Base-by-base conservation (phyloP, 2,888 invertebrate species). In the Pheosia gnoma region DNA sequence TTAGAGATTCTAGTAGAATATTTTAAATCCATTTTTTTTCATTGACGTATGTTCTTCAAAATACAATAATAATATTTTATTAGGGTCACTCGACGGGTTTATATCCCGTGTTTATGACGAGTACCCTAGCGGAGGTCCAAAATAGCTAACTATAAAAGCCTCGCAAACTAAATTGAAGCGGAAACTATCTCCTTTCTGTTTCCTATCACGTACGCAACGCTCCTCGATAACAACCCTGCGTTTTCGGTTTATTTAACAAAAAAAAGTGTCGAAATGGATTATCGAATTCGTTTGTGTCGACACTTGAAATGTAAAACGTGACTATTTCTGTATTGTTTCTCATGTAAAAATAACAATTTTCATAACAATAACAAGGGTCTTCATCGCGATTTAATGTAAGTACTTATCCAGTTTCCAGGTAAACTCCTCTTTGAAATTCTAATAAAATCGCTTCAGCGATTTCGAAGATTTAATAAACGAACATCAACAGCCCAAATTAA, bases 151-250 rank as follows among this genome's bases (percentile, higher is more conserved):
- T 79, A 81, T 80, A 81, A 83, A 85, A 78, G 70, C 77, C 71
- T 72, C 76, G 74, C 75, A 75, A 78, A 80, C 78, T 79, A 83
- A 84, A 85, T 82, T 82, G 80, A 75, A 73, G 73, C 68, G 77
- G 75, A 77, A 79, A 80, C 80, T 81, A 78, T 77, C 78, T 69
- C 63, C 67, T 79, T 79, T 79, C 75, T 69, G 75, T 80, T 85
- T 85, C 84, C 65, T 72, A 79, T 83, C 85, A 85, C 85, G 84
- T 84, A 80, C 81, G 66, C 65, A 65, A 75, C 71, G 75, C 68
- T 75, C 72, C 65, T 64, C 69, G 78, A 79, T 81, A 82, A 82
- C 77, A 72, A 79, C 73, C 69, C 72, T 75, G 72, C 68, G 63
- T 74, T 72, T 74, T 76, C 72, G 70, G 70, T 75, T 78, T 78